Evolutionary conservation across 2,888 invertebrate genomes (phyloP).

Genomic region (Heliconius erato): DNA sequence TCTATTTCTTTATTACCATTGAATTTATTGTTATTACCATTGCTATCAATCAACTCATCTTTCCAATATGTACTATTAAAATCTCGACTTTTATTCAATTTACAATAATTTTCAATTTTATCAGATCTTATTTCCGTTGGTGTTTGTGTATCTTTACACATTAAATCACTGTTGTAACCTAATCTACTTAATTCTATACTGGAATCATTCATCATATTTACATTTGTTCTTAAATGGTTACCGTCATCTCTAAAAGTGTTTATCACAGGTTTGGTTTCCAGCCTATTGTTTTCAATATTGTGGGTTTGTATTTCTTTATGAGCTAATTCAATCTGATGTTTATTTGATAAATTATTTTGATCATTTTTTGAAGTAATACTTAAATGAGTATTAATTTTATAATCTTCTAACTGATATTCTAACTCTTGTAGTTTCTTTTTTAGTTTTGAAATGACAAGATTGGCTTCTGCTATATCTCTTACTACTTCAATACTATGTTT

Average conservation of each 20-base stretch:
- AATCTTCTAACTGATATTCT: slow-evolving; percentile 76
- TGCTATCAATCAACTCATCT: slow-evolving; percentile 60
- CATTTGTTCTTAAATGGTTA: slow-evolving; percentile 76
- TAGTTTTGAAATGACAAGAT: slow-evolving; percentile 71
- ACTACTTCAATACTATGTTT: slow-evolving; percentile 78
- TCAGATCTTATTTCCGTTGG: slow-evolving; percentile 80
- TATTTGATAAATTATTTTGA: slow-evolving; percentile 63
- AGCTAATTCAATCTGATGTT: slow-evolving; percentile 64
- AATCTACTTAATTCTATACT: slow-evolving; percentile 75
- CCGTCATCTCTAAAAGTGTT: slow-evolving; percentile 76
- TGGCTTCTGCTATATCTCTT: slow-evolving; percentile 75
- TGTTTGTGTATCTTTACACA: slow-evolving; percentile 62
- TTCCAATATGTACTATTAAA: slow-evolving; percentile 67
- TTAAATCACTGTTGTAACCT: slow-evolving; percentile 67
- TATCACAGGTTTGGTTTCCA: slow-evolving; percentile 78
- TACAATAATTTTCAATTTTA: slow-evolving; percentile 83
- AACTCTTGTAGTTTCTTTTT: slow-evolving; percentile 73
- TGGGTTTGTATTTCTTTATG: slow-evolving; percentile 73
- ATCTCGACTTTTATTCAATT: slow-evolving; percentile 83
- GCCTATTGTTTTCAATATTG: slow-evolving; percentile 65
- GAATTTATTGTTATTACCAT: slow-evolving; percentile 47
- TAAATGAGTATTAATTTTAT: slow-evolving; percentile 72
- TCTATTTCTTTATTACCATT: slow-evolving; percentile 50
- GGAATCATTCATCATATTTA: slow-evolving; percentile 67
- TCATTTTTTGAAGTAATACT: slow-evolving; percentile 72